Conservation (phyloP, 2,113 vertebrate species). For the Poeciliopsis occidentalis region DNA sequence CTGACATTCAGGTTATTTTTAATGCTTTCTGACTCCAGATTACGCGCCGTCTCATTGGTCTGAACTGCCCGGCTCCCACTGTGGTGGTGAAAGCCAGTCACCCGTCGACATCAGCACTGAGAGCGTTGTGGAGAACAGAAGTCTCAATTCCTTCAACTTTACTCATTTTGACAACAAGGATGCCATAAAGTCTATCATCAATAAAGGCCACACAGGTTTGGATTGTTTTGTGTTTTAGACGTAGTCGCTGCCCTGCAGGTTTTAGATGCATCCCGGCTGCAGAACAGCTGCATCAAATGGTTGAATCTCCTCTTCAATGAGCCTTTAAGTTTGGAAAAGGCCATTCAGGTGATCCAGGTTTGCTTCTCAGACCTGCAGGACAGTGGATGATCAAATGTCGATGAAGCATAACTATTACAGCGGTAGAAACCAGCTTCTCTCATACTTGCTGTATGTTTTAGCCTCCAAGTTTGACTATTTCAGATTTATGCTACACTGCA, state of each 20-base stretch:
- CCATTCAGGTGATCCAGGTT: no score
- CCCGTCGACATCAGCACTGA: slow-evolving; percentile 61
- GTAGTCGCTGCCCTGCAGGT: no score
- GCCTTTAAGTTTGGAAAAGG: no score
- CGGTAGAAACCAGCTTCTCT: background rate
- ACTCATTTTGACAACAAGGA: slow-evolving; percentile 55
- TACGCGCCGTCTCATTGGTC: slow-evolving; percentile 27
- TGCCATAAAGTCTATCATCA: slow-evolving; percentile 47
- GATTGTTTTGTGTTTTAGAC: no score
- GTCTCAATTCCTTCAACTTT: slow-evolving; percentile 42
- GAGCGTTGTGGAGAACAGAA: background rate
- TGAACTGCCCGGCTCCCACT: slow-evolving; percentile 31
- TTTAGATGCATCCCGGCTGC: no score
- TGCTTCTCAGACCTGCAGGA: no score
- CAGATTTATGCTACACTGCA: background rate
- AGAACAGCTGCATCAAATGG: no score
- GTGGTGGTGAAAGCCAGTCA: slow-evolving; percentile 49
- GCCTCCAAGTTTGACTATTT: background rate
- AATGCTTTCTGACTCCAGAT: slow-evolving; percentile 5
- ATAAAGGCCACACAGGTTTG: slow-evolving; percentile 73
- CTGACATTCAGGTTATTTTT: background rate
- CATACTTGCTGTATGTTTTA: background rate
- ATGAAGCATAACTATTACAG: background rate
- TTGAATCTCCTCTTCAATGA: no score
- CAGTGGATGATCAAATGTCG: background rate